Percentiles rank a stretch among this genome's conserved stretches.
phyloP scores from a whole-genome alignment of 1,140 invertebrate species.

The Sarcophaga bullata region DNA sequence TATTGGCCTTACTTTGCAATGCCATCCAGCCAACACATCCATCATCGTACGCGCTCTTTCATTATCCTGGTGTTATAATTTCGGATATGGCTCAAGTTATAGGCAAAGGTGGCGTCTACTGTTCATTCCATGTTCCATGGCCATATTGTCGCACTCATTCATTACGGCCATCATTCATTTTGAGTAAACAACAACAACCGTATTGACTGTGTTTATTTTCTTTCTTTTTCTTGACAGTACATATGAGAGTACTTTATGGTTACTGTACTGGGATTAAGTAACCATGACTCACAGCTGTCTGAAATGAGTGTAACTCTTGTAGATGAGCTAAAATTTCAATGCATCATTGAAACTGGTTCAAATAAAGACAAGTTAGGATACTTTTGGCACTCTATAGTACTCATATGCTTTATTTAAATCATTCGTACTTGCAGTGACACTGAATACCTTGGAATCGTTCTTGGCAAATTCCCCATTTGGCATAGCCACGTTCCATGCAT shows the following conservation, averaged over 20 bases:
- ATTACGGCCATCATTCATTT: conserved; percentile 20
- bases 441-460: too few relatives aligned
- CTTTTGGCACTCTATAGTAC: too few relatives aligned
- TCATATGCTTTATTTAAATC: too few relatives aligned
- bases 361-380: too few relatives aligned
- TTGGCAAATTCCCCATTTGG: too few relatives aligned
- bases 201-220: not conserved
- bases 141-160: not conserved
- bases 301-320: not conserved
- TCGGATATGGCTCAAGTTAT: not conserved
- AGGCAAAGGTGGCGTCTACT: not conserved
- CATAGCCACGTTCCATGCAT: too few relatives aligned
- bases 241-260: not conserved
- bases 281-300: not conserved
- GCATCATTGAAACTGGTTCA: too few relatives aligned
- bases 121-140: not conserved
- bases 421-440: too few relatives aligned
- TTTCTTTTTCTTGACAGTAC: too few relatives aligned
- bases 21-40: not conserved
- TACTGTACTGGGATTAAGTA: too few relatives aligned
- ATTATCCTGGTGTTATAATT: conserved; percentile 4
- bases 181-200: not conserved
- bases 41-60: not conserved
- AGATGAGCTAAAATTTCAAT: not conserved
- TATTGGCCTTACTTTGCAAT: not conserved